Conservation (phyloP, 2,888 invertebrate species). For the Notodonta dromedarius region DNA sequence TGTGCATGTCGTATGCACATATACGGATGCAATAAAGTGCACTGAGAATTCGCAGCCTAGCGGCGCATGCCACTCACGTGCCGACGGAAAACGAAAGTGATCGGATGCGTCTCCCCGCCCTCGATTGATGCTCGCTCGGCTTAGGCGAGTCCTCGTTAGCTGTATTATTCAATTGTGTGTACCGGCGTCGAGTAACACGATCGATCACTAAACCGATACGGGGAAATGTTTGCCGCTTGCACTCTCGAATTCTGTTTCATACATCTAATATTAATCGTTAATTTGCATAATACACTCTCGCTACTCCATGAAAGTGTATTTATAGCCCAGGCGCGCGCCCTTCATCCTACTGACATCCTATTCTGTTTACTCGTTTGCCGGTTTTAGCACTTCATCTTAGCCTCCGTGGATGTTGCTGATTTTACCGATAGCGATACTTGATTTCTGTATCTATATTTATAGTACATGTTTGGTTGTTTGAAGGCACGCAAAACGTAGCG, state of each 20-base stretch:
- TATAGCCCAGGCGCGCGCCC: constrained; percentile 5
- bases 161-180: constrained; percentile 76
- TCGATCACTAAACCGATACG: constrained; percentile 60
- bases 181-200: constrained; percentile 43
- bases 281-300: constrained; percentile 41
- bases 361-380: background rate
- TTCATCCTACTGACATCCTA: background rate
- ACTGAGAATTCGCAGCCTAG: constrained; percentile 77
- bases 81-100: constrained; percentile 79
- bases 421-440: background rate
- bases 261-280: constrained; percentile 46
- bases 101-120: constrained; percentile 76
- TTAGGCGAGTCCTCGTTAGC: constrained; percentile 74
- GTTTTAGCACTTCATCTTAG: too few relatives aligned
- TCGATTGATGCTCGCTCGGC: constrained; percentile 74
- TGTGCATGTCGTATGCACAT: constrained; percentile 81
- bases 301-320: constrained; percentile 8
- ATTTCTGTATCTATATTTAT: background rate
- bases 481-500: constrained; percentile 96
- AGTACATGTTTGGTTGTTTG: constrained; percentile 39
- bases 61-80: constrained; percentile 78
- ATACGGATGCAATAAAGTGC: constrained; percentile 81
- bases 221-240: constrained; percentile 52
- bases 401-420: background rate
- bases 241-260: constrained; percentile 57